phyloP scores from a whole-genome alignment of 2,113 vertebrate species.

The Lipotes vexillifer region DNA sequence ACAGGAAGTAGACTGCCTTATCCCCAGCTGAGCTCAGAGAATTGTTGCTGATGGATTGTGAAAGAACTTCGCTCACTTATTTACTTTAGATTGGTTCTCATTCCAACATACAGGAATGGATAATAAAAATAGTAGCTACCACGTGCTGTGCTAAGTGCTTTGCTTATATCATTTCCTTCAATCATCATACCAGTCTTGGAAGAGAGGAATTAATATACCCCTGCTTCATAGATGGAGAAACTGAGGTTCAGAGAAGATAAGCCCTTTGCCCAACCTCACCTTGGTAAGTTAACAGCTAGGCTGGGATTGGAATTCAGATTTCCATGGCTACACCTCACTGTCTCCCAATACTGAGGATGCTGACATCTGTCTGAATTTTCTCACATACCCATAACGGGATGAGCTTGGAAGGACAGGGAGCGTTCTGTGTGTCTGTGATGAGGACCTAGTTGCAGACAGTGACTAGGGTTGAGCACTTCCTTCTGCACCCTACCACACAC shows the following conservation, averaged over 20 bases:
- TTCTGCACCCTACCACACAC: neutral
- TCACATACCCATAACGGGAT: neutral
- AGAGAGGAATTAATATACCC: neutral
- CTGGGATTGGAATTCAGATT: neutral
- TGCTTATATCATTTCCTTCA: neutral
- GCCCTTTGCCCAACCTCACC: neutral
- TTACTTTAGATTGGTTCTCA: neutral
- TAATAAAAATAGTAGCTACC: neutral
- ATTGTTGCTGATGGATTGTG: neutral
- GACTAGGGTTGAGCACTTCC: neutral
- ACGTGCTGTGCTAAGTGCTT: neutral
- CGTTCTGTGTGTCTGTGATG: neutral
- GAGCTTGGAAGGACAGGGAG: neutral
- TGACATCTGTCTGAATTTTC: neutral
- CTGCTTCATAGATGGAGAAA: constrained; percentile 22
- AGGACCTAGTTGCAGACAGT: neutral
- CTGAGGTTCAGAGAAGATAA: neutral
- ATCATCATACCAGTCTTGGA: neutral
- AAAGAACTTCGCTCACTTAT: neutral
- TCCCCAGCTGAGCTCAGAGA: neutral
- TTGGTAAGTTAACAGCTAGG: neutral
- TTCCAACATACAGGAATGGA: neutral
- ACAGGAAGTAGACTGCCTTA: neutral
- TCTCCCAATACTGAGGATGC: neutral
- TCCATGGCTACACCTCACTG: neutral